Evolutionary conservation across 1,140 invertebrate species (phyloP), one percentile per base, ranked within the genome.

Genomic region (Halesus radiatus): DNA sequence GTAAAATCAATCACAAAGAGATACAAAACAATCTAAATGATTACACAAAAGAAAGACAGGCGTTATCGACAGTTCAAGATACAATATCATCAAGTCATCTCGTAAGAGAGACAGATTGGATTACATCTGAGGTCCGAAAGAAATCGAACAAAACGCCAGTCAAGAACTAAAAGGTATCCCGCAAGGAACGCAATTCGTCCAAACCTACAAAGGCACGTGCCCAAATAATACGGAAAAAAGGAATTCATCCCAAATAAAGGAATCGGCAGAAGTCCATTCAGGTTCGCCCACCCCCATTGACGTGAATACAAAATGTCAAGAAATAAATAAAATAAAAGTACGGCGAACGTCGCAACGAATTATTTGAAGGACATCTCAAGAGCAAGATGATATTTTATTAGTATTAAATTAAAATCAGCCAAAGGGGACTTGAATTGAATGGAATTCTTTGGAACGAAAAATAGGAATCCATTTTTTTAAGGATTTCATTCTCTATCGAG

Each of bases 161-260:
- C 66, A 70, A n/a, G n/a, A 37, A 7, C 22, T 20, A 32, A 68
- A 68, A 18, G n/a, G 32, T 50, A 32, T 37, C 66, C 66, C 66
- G 73, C 54, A 29, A 76, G 53, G 53, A 32, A 18, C 70, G n/a
- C 22, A 22, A 73, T 50, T 53, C 22, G 73, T 22, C 18, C 16
- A 37, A 10, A 22, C 32, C 29, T 22, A 45, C n/a, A 76, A 76
- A 60, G 73, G 73, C 73, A 62, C 73, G 73, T 76, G 73, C 54
- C 73, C 20, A 45, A 60, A 76, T 32, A 56, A 74, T 50, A 50
- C 50, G 54, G 56, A 18, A 56, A 76, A 76, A 76, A 76, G 62
- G 53, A 56, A 50, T 18, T 45, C 8, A 13, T 45, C 62, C 7
- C n/a, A 26, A 45, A 70, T 70, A 70, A 70, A 70, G 37, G 66